A percentile compares a stretch with the other conserved stretches of the same genome.
These are phyloP conservation scores for Erythrolamprus reginae DNA, from an alignment of 2,113 vertebrate species.

Conservation along the genomic window DNA sequence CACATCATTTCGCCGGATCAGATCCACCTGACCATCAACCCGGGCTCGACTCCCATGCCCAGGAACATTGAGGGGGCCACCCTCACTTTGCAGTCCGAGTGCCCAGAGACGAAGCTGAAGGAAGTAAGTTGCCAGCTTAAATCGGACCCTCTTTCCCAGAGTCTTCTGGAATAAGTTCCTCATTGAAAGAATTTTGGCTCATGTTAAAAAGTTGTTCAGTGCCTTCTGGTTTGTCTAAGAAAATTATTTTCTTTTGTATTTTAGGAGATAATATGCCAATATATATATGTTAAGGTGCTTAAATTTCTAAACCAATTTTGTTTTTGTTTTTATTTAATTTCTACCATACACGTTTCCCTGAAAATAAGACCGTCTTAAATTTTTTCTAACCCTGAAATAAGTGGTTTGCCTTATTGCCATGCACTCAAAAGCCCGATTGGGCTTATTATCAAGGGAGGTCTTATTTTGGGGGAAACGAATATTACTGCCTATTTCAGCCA, in stretches of 20 bases:
- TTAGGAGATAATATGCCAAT: neutral
- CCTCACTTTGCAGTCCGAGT: conserved; percentile 94
- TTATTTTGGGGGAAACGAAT: no score
- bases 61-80: conserved; percentile 97
- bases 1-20: conserved; percentile 98
- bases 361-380: no score
- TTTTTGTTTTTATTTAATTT: neutral
- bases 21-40: conserved; percentile 97
- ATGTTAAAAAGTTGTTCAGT: fast-evolving
- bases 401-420: no score
- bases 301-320: neutral
- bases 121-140: conserved; percentile 74
- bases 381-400: no score
- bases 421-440: no score
- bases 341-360: neutral
- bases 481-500: neutral
- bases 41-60: conserved; percentile 96
- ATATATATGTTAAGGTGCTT: neutral
- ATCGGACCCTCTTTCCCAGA: fast-evolving
- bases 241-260: neutral
- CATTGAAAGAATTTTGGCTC: neutral
- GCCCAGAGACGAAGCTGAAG: conserved; percentile 93
- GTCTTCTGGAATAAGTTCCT: neutral
- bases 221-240: fast-evolving
- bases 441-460: no score